Conservation (phyloP, 2,888 invertebrate genomes). For the Brachypalpus laphriformis region DNA sequence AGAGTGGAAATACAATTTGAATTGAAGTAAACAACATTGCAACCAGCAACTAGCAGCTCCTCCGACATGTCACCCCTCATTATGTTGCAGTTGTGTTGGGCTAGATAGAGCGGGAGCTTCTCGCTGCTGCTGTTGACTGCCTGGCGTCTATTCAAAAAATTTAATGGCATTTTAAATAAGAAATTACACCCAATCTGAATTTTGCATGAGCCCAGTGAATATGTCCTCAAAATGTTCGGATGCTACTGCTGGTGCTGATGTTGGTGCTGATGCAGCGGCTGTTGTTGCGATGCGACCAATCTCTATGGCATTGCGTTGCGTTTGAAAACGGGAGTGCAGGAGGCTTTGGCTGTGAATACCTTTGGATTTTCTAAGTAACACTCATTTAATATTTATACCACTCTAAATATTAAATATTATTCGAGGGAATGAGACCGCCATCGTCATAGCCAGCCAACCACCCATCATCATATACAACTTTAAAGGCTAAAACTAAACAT, state of each 20-base stretch:
- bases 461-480: constrained; percentile 26
- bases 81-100: constrained; percentile 57
- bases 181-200: constrained; percentile 82
- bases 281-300: constrained; percentile 63
- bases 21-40: constrained; percentile 67
- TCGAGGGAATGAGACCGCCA: constrained; percentile 72
- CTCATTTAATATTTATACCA: constrained; percentile 83
- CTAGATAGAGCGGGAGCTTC: constrained; percentile 12
- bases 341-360: constrained; percentile 78
- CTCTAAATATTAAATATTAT: constrained; percentile 84
- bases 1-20: constrained; percentile 66
- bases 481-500: constrained; percentile 60
- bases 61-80: constrained; percentile 49
- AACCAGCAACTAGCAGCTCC: constrained; percentile 7
- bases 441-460: not conserved
- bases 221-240: constrained; percentile 72
- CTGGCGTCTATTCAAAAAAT: constrained; percentile 81
- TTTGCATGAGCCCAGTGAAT: constrained; percentile 79
- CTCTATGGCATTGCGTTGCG: constrained; percentile 56
- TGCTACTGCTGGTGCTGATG: constrained; percentile 46
- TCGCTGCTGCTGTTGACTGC: constrained; percentile 61
- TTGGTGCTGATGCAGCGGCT: constrained; percentile 25
- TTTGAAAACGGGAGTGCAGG: constrained; percentile 55
- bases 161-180: constrained; percentile 83
- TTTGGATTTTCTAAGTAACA: constrained; percentile 83